Conservation (phyloP, 2,888 invertebrate genomes). For the Euzophera pinguis region DNA sequence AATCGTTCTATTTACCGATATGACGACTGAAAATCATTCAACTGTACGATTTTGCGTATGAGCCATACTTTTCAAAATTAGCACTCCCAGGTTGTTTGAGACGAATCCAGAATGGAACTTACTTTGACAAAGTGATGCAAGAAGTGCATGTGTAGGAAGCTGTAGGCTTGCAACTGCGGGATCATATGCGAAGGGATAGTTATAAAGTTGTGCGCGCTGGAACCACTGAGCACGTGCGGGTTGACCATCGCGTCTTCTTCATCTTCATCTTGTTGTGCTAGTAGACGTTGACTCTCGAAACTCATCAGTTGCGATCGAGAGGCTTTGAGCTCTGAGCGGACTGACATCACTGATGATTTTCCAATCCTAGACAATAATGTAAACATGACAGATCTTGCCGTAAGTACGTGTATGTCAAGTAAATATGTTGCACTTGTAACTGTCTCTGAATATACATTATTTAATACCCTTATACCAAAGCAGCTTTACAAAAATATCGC, state of each 20-base stretch:
- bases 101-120: background rate
- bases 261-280: constrained; percentile 20
- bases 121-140: constrained; percentile 62
- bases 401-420: too few species aligned
- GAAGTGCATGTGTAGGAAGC: constrained; percentile 72
- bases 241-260: constrained; percentile 20
- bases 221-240: constrained; percentile 56
- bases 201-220: constrained; percentile 55
- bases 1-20: too few species aligned
- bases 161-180: constrained; percentile 61
- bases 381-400: too few species aligned
- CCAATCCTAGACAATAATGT: too few species aligned
- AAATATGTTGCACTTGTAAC: too few species aligned
- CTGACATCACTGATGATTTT: background rate
- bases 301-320: constrained; percentile 25
- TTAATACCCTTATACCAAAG: too few species aligned
- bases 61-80: too few species aligned
- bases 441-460: too few species aligned
- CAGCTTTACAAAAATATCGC: too few species aligned
- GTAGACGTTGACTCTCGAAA: constrained; percentile 25
- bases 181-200: constrained; percentile 52
- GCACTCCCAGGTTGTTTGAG: too few species aligned
- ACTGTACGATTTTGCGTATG: too few species aligned
- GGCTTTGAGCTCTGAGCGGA: background rate
- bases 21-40: too few species aligned